Base-by-base conservation (phyloP, 2,113 vertebrate genomes). In the Mola mola region DNA sequence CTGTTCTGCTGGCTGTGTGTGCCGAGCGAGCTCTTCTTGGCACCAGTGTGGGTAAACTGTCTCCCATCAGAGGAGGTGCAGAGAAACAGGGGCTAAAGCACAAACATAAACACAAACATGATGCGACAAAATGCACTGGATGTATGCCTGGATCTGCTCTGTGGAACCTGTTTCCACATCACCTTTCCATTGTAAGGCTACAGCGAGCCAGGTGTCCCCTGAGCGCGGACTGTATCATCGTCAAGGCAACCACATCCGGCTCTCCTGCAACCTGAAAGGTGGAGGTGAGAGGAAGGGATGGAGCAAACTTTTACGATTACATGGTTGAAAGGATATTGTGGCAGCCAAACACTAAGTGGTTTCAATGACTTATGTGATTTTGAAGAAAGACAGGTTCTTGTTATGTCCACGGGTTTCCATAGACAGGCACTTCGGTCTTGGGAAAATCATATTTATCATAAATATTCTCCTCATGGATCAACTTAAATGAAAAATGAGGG, bases 151-250 rank as follows among this genome's bases (percentile, higher is more conserved):
- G 0, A 4, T 51, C 11, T 15, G 1, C 5, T 42, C 25, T 20
- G 19, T 11, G 7, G 9, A n/a, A n/a, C 0, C 20, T 19, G 2
- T 46, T 1, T 26, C 2, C 4, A 37, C 7, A 36, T 89, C 55
- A 97, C 95, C 92, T 94, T 47, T 90, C 65, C 36, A 26, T 80
- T 33, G 75, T 50, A 17, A 72, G 74, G 13, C 43, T 48, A 52
- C 66, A 73, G 48, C 93, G 93, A 49, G 90, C 76, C 68, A 93
- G 77, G 72, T 97, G 94, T 64, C 93, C 95, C 77, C 95, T 92
- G 75, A 97, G 92, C 5, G 87, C 33, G 2, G 95, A 93, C 86
- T 97, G 96, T 56, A 97, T 82, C 40, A 88, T 36, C 0, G 72
- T 87, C 58, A 94, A 57, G 19, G 74, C 73, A 55, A 87, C 91